Percentiles rank a stretch among this genome's conserved stretches.
Conservation (phyloP, 1,140 invertebrate genomes). For the Ips typographus region DNA sequence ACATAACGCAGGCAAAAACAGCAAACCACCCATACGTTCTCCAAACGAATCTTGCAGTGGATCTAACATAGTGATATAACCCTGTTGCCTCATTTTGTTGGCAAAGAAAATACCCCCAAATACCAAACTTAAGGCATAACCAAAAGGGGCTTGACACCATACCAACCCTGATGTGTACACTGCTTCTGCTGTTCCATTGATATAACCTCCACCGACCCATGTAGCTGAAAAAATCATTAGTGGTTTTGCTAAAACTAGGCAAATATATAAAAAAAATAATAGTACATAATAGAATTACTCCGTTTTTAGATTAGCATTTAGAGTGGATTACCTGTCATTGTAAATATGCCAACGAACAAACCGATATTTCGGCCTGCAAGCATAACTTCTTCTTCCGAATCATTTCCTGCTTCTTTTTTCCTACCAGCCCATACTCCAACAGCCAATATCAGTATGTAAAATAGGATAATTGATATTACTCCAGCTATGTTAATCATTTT, state of each 20-base stretch:
- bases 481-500: constrained; percentile 90
- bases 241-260: constrained; percentile 6
- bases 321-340: constrained; percentile 87
- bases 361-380: constrained; percentile 94
- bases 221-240: constrained; percentile 67
- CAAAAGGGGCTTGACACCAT: constrained; percentile 97
- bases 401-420: constrained; percentile 83
- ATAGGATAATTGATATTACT: constrained; percentile 88
- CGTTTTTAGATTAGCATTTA: not conserved
- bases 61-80: constrained; percentile 98
- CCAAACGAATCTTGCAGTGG: constrained; percentile 96
- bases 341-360: constrained; percentile 95
- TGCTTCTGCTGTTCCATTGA: constrained; percentile 96
- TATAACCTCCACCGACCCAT: constrained; percentile 98
- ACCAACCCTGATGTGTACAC: constrained; percentile 89
- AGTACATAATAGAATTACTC: not conserved
- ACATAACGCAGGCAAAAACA: constrained; percentile 94
- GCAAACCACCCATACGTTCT: constrained; percentile 91
- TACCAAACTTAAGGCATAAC: constrained; percentile 91
- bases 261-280: not conserved
- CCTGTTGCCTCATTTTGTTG: constrained; percentile 94
- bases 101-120: constrained; percentile 97
- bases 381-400: constrained; percentile 95
- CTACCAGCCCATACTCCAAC: constrained; percentile 95
- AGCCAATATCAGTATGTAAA: constrained; percentile 88